These are phyloP conservation scores for Meiosimyza decipiens DNA, from an alignment of 2,888 invertebrate species.

Conservation along the genomic window DNA sequence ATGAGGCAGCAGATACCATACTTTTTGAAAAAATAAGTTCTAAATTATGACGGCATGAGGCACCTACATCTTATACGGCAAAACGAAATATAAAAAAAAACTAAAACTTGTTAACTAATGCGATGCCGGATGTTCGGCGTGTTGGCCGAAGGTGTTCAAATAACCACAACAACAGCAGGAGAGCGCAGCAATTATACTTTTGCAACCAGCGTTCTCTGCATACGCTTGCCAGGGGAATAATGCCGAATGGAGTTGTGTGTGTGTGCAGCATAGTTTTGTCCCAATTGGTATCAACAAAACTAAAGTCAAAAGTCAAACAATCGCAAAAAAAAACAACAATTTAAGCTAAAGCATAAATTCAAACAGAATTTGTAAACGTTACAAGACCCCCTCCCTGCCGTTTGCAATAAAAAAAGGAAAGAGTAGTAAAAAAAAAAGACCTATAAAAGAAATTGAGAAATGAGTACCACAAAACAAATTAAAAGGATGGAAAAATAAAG, in stretches of 20 bases:
- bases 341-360: slow-evolving; percentile 27
- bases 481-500: slow-evolving; percentile 17
- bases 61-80: not conserved
- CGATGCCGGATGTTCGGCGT: not conserved
- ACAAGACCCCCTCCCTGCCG: not conserved
- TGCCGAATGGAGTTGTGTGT: not conserved
- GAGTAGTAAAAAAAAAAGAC: not conserved
- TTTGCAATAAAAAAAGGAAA: not conserved
- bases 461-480: not conserved
- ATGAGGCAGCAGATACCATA: not conserved
- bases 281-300: no score
- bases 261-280: no score
- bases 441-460: not conserved
- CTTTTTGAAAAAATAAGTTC: not conserved
- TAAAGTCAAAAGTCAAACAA: no score
- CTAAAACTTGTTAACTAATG: not conserved
- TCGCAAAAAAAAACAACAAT: slow-evolving; percentile 4
- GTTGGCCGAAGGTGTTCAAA: slow-evolving; percentile 4
- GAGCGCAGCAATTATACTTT: slow-evolving; percentile 5
- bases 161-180: not conserved
- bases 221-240: not conserved
- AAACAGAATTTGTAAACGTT: slow-evolving; percentile 3
- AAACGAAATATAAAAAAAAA: slow-evolving; percentile 4
- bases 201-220: not conserved
- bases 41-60: not conserved